Conservation (phyloP, 1,140 invertebrate species). For the Coelopa frigida region DNA sequence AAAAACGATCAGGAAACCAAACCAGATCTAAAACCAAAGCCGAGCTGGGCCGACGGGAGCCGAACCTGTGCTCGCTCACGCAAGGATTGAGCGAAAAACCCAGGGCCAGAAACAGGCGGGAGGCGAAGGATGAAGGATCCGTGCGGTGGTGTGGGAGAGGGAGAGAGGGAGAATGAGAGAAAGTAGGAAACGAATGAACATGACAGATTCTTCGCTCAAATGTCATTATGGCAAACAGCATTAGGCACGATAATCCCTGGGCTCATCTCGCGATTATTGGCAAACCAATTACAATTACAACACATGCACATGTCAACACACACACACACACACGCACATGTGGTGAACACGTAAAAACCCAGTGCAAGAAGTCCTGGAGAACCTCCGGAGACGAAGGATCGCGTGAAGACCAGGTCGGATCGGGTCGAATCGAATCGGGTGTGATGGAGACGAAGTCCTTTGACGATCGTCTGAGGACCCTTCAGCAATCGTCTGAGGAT, state of each 20-base stretch:
- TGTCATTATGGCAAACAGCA: constrained; percentile 28
- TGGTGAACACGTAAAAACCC: no score
- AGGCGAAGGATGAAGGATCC: constrained; percentile 5
- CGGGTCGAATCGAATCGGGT: no score
- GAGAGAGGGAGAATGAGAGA: neutral
- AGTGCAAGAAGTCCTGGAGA: no score
- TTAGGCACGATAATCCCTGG: constrained; percentile 42
- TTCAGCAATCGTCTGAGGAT: no score
- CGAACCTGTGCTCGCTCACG: no score
- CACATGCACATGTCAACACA: constrained; percentile 8
- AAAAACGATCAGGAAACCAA: no score
- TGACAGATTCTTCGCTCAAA: neutral
- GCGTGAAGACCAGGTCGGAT: no score
- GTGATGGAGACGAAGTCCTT: no score
- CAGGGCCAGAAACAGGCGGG: neutral
- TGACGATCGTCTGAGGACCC: no score
- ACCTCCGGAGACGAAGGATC: no score
- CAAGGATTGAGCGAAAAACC: constrained; percentile 7
- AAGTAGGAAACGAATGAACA: neutral
- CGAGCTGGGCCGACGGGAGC: no score
- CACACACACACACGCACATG: neutral
- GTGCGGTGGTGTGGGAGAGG: neutral
- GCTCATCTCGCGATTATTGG: constrained; percentile 41
- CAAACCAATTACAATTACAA: constrained; percentile 36
- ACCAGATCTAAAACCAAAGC: no score